Evolutionary conservation across 2,113 vertebrate species (phyloP).

Genomic region (Scalopus aquaticus): DNA sequence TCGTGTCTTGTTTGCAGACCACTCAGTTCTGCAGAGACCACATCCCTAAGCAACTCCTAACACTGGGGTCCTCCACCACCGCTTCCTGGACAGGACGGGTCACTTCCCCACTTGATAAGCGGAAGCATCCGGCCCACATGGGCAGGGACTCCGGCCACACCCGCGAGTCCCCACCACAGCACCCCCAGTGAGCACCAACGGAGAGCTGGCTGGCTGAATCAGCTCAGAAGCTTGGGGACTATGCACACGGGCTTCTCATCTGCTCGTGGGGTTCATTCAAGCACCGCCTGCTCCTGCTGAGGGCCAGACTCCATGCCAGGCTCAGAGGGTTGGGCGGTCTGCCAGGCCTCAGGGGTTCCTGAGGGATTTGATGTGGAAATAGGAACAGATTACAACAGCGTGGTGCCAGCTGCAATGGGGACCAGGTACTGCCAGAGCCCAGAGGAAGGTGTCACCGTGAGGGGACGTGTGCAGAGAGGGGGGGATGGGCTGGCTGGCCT

Average conservation of each 20-base stretch:
- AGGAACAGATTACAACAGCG: background rate
- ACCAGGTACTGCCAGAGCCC: background rate
- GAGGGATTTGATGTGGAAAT: background rate
- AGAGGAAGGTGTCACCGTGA: background rate
- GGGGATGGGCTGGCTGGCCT: background rate
- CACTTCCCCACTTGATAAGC: no score
- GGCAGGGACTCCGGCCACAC: background rate
- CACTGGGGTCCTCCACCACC: background rate
- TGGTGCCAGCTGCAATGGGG: background rate
- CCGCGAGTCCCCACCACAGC: background rate
- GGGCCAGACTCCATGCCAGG: background rate
- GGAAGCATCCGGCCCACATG: accelerated
- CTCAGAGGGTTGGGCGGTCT: background rate
- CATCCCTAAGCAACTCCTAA: background rate
- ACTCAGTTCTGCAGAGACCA: no score
- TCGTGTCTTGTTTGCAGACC: background rate
- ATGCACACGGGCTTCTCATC: background rate
- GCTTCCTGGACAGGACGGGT: background rate
- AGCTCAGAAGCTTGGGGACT: background rate
- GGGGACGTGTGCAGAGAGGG: background rate
- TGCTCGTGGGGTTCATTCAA: background rate
- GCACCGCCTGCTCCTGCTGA: background rate
- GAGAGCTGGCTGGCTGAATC: background rate
- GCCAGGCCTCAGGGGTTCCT: background rate
- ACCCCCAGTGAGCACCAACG: background rate